phyloP scores from a whole-genome alignment of 2,797 vertebrate species.

The Sebastes minor region DNA sequence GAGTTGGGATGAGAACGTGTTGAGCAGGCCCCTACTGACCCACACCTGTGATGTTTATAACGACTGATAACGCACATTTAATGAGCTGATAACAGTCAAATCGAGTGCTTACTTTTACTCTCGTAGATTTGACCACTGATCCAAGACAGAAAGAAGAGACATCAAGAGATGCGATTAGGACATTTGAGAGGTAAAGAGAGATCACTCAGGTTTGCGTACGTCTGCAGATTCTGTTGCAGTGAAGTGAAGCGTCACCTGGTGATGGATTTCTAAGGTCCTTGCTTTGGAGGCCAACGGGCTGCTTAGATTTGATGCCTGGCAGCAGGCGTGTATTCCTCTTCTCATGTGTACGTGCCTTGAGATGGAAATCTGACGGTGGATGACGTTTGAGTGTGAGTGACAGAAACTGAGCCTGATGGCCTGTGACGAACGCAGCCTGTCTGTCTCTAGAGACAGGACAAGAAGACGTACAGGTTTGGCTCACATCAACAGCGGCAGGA shows the following conservation, averaged over 20 bases:
- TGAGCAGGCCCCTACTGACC: too few relatives aligned
- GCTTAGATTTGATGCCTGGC: constrained; percentile 35
- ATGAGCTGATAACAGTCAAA: too few relatives aligned
- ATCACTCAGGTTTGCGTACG: constrained; percentile 4
- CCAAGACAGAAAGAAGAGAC: neutral
- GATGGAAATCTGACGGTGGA: constrained; percentile 49
- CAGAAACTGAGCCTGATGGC: constrained; percentile 52
- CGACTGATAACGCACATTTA: too few relatives aligned
- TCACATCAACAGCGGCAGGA: neutral
- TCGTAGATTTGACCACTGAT: neutral
- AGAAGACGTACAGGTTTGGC: neutral
- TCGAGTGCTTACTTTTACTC: neutral
- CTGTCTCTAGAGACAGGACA: constrained; percentile 5
- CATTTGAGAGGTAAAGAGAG: constrained; percentile 6
- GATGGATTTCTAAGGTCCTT: constrained; percentile 11
- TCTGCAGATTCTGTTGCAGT: constrained; percentile 31
- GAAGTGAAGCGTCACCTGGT: constrained; percentile 41
- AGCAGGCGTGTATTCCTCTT: constrained; percentile 39
- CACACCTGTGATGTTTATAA: too few relatives aligned
- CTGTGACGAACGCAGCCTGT: constrained; percentile 33
- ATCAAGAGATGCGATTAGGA: neutral
- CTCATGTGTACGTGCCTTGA: constrained; percentile 27
- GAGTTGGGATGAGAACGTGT: too few relatives aligned
- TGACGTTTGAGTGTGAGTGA: constrained; percentile 42
- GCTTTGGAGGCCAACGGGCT: constrained; percentile 6